These are phyloP conservation scores for Parotia lawesii DNA, from an alignment of 2,113 vertebrate genomes.

Conservation along the genomic window DNA sequence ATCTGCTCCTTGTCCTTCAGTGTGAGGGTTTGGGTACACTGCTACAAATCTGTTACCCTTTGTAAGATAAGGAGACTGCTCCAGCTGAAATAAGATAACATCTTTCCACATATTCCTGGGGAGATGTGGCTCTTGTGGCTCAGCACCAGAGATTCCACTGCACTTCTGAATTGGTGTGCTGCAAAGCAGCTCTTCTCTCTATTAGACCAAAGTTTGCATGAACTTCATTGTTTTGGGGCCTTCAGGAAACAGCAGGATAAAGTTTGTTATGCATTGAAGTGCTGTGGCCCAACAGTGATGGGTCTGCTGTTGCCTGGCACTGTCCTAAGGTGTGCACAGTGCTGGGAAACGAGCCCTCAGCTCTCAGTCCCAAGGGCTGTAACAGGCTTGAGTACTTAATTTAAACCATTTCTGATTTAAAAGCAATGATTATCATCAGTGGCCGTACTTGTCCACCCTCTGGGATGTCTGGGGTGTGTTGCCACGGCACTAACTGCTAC, in stretches of 20 bases:
- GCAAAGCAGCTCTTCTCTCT: background rate
- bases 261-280: fast-evolving
- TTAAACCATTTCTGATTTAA: background rate
- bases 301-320: background rate
- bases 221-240: background rate
- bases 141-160: background rate
- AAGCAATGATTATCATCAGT: background rate
- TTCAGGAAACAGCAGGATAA: background rate
- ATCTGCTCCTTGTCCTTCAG: background rate
- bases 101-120: background rate
- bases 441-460: fast-evolving
- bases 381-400: background rate
- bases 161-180: background rate
- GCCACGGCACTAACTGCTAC: fast-evolving
- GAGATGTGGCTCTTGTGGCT: background rate
- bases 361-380: background rate
- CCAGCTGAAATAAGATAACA: no score
- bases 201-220: background rate
- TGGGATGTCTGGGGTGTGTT: background rate
- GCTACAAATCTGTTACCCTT: fast-evolving
- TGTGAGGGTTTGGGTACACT: background rate
- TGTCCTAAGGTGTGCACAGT: background rate
- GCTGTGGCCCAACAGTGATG: background rate
- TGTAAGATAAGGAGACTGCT: background rate
- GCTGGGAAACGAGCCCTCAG: background rate